Conservation (phyloP, 1,140 invertebrate genomes). For the Araneus ventricosus region DNA sequence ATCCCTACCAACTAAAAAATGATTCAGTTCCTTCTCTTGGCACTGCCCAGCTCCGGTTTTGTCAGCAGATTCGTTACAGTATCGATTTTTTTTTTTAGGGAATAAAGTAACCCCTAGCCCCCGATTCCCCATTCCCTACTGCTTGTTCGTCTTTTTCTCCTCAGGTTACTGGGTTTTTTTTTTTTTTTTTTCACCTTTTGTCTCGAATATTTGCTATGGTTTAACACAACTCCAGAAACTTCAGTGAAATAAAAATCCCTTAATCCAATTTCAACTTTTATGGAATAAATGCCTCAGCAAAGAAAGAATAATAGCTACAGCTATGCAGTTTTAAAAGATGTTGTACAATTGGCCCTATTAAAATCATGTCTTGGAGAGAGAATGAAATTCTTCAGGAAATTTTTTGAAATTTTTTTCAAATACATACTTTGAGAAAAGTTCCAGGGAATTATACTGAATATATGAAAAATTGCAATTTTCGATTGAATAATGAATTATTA, state of each 20-base stretch:
- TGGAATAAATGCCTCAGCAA: not conserved
- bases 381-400: no score
- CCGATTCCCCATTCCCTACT: conserved; percentile 19
- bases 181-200: not conserved
- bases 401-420: no score
- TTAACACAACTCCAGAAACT: not conserved
- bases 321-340: not conserved
- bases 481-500: no score
- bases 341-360: not conserved
- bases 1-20: conserved; percentile 45
- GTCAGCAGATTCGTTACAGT: conserved; percentile 60
- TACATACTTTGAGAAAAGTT: no score
- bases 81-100: conserved; percentile 51
- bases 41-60: conserved; percentile 37
- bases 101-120: conserved; percentile 40
- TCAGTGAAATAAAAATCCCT: not conserved
- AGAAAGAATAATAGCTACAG: not conserved
- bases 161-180: not conserved
- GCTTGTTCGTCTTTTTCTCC: not conserved
- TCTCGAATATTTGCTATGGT: conserved; percentile 26
- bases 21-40: conserved; percentile 25
- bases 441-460: no score
- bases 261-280: not conserved
- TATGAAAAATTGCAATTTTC: no score
- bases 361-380: no score